These are phyloP conservation scores for Erythrolamprus reginae DNA, from an alignment of 2,113 vertebrate species.

Conservation along the genomic window DNA sequence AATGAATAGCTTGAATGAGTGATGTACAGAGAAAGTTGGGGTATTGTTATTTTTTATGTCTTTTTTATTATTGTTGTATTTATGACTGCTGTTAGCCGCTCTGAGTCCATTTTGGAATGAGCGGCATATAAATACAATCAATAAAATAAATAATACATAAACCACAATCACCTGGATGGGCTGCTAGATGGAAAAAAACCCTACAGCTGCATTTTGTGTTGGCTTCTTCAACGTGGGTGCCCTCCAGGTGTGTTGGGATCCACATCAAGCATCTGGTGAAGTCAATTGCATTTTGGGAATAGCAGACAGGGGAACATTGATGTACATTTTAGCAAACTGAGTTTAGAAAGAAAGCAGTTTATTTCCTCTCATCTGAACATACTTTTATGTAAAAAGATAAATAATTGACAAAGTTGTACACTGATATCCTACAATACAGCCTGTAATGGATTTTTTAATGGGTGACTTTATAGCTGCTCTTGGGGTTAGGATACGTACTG, in stretches of 20 bases:
- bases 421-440: not conserved
- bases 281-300: not conserved
- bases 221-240: not conserved
- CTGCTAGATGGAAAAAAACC: not conserved
- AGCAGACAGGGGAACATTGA: not conserved
- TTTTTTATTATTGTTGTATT: too few species aligned
- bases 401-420: not conserved
- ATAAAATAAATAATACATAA: too few species aligned
- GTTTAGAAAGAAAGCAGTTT: not conserved
- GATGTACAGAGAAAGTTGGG: not conserved
- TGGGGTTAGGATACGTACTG: not conserved
- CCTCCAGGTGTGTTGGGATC: not conserved
- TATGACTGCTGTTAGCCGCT: too few species aligned
- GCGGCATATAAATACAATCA: too few species aligned
- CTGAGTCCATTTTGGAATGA: too few species aligned
- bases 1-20: not conserved
- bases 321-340: not conserved
- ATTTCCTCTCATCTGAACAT: not conserved
- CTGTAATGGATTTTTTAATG: not conserved
- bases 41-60: too few species aligned
- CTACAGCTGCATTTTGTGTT: not conserved
- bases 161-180: not conserved
- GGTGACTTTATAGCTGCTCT: not conserved
- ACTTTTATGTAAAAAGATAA: not conserved
- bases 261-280: not conserved